A percentile compares a stretch with the other conserved stretches of the same genome.
These are phyloP conservation scores for Picus viridis DNA, from an alignment of 2,797 vertebrate genomes.

Conservation along the genomic window DNA sequence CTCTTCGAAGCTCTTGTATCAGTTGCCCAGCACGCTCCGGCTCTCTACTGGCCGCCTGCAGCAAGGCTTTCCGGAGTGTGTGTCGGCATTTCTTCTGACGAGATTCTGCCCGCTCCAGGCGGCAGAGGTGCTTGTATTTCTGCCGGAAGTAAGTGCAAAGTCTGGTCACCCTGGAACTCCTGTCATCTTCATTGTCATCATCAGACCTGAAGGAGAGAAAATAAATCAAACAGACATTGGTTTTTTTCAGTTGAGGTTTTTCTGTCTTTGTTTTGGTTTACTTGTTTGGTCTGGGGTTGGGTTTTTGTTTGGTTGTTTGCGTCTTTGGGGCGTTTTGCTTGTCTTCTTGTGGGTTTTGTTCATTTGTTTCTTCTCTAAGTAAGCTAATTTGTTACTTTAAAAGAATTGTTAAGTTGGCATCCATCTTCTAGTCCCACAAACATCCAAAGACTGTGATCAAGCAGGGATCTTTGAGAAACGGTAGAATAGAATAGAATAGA, in stretches of 20 bases:
- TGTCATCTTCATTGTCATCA: constrained; percentile 82
- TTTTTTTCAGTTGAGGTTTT: neutral
- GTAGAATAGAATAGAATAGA: neutral
- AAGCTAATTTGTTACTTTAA: neutral
- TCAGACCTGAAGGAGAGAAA: constrained; percentile 79
- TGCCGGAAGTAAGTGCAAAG: constrained; percentile 98
- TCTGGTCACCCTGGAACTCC: constrained; percentile 91
- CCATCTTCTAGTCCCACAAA: neutral
- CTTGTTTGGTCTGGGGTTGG: no score
- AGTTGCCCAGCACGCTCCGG: constrained; percentile 90
- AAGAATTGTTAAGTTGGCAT: neutral
- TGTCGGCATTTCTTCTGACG: constrained; percentile 95
- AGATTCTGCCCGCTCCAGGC: constrained; percentile 93
- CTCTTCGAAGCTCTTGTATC: constrained; percentile 86
- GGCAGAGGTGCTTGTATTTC: constrained; percentile 98
- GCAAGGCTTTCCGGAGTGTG: constrained; percentile 92
- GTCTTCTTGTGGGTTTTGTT: neutral
- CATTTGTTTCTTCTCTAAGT: neutral
- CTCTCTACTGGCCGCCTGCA: constrained; percentile 92
- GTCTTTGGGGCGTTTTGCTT: no score
- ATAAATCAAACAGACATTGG: neutral
- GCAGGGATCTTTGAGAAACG: neutral
- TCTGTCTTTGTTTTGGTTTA: no score
- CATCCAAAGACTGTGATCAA: neutral
- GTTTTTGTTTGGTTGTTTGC: no score